Evolutionary conservation across 2,797 vertebrate species (phyloP).

Genomic region (Oreonectes daqikongensis): DNA sequence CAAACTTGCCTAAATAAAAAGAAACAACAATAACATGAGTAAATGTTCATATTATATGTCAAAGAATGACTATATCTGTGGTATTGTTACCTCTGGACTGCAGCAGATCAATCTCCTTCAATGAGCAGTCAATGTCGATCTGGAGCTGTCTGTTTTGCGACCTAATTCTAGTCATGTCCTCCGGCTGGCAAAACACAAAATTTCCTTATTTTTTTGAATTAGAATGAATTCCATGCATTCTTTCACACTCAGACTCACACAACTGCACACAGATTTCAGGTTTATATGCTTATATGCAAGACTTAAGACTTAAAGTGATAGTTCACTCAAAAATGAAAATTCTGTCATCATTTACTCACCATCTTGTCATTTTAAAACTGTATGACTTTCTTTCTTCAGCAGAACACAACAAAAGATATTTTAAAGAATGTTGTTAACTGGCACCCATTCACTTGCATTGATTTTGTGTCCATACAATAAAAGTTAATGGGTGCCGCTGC

Average conservation of each 20-base stretch:
- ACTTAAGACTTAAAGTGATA: too few species aligned
- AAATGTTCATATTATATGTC: neutral
- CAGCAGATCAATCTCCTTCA: conserved; percentile 97
- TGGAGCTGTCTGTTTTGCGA: conserved; percentile 95
- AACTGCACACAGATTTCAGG: neutral
- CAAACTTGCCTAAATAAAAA: conserved; percentile 87
- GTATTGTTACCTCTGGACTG: conserved; percentile 88
- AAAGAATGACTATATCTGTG: conserved; percentile 32
- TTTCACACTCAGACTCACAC: too few species aligned
- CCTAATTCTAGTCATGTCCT: conserved; percentile 97
- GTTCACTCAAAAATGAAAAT: too few species aligned
- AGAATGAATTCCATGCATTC: neutral
- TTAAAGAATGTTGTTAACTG: too few species aligned
- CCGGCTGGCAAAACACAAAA: conserved; percentile 77
- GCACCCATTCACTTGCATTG: too few species aligned
- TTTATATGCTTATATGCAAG: neutral
- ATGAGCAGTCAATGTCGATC: conserved; percentile 98
- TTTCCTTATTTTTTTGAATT: neutral
- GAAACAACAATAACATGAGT: conserved; percentile 2
- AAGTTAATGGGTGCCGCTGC: too few species aligned
- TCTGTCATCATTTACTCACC: too few species aligned
- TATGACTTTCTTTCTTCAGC: too few species aligned
- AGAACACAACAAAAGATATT: too few species aligned
- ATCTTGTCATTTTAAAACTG: too few species aligned
- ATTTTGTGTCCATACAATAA: too few species aligned